Conservation (phyloP, 2,888 invertebrate genomes). For the Reticulitermes lucifugus region DNA sequence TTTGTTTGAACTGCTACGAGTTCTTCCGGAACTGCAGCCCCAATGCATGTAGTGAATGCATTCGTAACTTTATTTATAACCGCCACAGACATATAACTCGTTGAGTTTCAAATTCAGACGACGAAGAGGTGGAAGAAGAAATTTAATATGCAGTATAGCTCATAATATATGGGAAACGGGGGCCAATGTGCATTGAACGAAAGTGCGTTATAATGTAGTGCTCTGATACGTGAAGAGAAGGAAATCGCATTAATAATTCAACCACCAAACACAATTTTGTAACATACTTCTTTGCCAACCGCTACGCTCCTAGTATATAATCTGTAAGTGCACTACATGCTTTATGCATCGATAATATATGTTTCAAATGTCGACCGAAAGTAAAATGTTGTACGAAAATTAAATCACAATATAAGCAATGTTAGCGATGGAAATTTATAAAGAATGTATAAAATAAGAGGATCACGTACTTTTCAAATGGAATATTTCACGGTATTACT, state of each 20-base stretch:
- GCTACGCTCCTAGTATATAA: too few relatives aligned
- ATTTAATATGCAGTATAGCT: constrained; percentile 5
- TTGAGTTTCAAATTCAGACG: not conserved
- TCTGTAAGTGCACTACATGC: too few relatives aligned
- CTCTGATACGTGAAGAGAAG: not conserved
- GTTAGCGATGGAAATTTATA: too few relatives aligned
- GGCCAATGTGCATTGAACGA: not conserved
- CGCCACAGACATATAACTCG: not conserved
- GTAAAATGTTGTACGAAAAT: too few relatives aligned
- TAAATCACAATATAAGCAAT: too few relatives aligned
- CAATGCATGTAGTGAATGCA: not conserved
- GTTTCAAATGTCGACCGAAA: too few relatives aligned
- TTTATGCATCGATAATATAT: too few relatives aligned
- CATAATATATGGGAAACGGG: not conserved
- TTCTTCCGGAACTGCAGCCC: not conserved
- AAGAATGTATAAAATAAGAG: too few relatives aligned
- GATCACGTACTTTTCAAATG: too few relatives aligned
- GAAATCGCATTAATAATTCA: not conserved
- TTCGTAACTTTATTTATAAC: not conserved
- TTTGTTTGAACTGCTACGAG: too few relatives aligned
- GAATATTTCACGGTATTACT: too few relatives aligned
- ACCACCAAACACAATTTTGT: not conserved
- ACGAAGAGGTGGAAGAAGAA: not conserved
- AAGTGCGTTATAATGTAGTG: not conserved
- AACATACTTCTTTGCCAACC: too few relatives aligned